phyloP scores from a whole-genome alignment of 1,140 invertebrate species.

The Diorhabda elongata region DNA sequence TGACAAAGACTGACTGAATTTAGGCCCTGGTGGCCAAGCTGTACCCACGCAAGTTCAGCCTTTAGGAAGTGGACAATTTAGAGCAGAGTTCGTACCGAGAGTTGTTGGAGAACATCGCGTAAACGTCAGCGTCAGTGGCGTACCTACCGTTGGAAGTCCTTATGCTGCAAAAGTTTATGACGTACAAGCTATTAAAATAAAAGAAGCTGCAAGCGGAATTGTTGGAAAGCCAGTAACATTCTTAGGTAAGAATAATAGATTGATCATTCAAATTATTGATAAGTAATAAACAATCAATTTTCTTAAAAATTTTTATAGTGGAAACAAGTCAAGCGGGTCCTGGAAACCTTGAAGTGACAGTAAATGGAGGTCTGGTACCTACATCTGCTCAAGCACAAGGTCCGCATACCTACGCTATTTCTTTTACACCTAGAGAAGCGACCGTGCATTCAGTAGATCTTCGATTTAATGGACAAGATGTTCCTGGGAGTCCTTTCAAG shows the following conservation, averaged over 20 bases:
- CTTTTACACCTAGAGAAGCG: slow-evolving; percentile 89
- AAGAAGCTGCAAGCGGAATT: slow-evolving; percentile 83
- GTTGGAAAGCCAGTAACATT: slow-evolving; percentile 93
- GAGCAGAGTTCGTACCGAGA: slow-evolving; percentile 81
- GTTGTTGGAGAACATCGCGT: slow-evolving; percentile 88
- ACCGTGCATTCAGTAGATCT: slow-evolving; percentile 88
- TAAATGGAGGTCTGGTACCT: slow-evolving; percentile 91
- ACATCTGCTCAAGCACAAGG: slow-evolving; percentile 93
- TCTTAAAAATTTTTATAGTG: slow-evolving; percentile 57
- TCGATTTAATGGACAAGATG: slow-evolving; percentile 92
- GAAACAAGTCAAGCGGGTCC: slow-evolving; percentile 95
- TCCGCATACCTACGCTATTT: slow-evolving; percentile 94
- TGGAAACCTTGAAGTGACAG: slow-evolving; percentile 95
- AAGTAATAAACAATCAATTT: not conserved
- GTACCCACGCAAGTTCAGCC: slow-evolving; percentile 80
- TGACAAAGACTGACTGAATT: too few relatives aligned
- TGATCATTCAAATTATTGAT: not conserved
- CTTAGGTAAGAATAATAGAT: slow-evolving; percentile 62
- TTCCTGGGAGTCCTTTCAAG: slow-evolving; percentile 73
- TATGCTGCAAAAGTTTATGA: slow-evolving; percentile 94
- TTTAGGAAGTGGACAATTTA: slow-evolving; percentile 67
- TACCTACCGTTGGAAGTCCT: slow-evolving; percentile 79
- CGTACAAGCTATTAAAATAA: slow-evolving; percentile 89
- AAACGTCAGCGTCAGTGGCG: slow-evolving; percentile 72
- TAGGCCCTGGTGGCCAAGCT: slow-evolving; percentile 81